Base-by-base conservation (phyloP, 2,888 invertebrate genomes). In the Clanis bilineata region DNA sequence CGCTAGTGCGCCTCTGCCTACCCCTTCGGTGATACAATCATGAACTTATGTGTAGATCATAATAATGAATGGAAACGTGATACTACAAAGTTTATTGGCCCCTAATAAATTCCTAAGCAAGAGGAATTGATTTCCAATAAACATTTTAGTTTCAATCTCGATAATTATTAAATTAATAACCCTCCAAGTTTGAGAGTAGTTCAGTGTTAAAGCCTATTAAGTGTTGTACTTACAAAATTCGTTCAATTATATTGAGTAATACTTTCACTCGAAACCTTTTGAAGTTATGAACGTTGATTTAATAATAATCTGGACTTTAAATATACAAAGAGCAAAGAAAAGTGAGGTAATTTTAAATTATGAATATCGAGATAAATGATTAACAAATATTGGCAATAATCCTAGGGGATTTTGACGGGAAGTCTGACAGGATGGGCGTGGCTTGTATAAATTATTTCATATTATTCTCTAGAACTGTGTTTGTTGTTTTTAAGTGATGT, bases 161-260 rank as follows among this genome's bases (percentile, higher is more conserved):
- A 47, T 57, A 57, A 57, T 57, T 47, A 23, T 9, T 9, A 36
- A 36, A 15, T 47, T 57, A 45, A 47, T 47, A 47, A 57, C 38
- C 36, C 15, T 22, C n/a, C 22, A 45, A 45, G 6, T 57, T 23
- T 47, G 36, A 7, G 22, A 22, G 38, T 45, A 45, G 45, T 57
- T 57, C 36, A 25, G n/a, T 45, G 10, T 57, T 44, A 36, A 47
- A 57, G 45, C 45, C 38, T 45, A 45, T 57, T 57, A 57, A 45
- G 18, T 51, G 28, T 22, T 44, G 21, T 18, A 10, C 32, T 12
- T 32, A 32, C 51, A 18, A 51, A 51, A 18, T 51, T 18, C 5
- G 18, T 51, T 32, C 10, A 2, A 28, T 18, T 32, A 32, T n/a
- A 25, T 47, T n/a, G n/a, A n/a, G n/a, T n/a, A 10, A 21, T 21